A percentile compares a stretch with the other conserved stretches of the same genome.
These are phyloP conservation scores for Oxygymnocypris stewartii DNA, from an alignment of 2,113 vertebrate genomes.

Conservation along the genomic window DNA sequence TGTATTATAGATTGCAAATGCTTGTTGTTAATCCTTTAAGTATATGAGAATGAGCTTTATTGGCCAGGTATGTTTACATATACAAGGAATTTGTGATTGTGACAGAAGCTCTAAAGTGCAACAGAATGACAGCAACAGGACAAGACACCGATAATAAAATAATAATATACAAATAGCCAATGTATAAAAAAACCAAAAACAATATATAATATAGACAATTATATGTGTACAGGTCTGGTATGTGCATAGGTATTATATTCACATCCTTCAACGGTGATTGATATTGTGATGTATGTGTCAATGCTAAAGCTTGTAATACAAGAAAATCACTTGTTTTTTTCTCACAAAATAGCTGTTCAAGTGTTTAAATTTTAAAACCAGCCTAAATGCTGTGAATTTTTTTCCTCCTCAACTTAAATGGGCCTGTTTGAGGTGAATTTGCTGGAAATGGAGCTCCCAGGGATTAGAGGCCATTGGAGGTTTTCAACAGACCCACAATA, in stretches of 20 bases:
- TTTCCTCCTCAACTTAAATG: not conserved
- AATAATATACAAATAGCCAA: too few relatives aligned
- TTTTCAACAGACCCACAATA: slow-evolving; percentile 44
- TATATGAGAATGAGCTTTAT: too few relatives aligned
- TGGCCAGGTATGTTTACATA: too few relatives aligned
- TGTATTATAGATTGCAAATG: too few relatives aligned
- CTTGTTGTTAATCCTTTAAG: not conserved
- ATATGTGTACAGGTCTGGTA: too few relatives aligned
- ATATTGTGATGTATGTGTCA: not conserved
- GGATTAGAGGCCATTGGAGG: slow-evolving; percentile 44
- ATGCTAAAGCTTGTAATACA: not conserved
- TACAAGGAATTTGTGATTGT: too few relatives aligned
- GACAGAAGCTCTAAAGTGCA: too few relatives aligned
- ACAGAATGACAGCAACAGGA: too few relatives aligned
- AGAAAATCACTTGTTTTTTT: not conserved
- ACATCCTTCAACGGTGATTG: not conserved
- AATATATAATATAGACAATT: too few relatives aligned
- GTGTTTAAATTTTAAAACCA: not conserved
- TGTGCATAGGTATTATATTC: not conserved
- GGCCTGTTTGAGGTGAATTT: slow-evolving; percentile 28
- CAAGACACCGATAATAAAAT: too few relatives aligned
- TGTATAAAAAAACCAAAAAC: too few relatives aligned
- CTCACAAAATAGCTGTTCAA: not conserved
- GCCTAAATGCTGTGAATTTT: slow-evolving; percentile 8
- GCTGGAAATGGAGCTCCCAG: slow-evolving; percentile 31